Evolutionary conservation across 1,140 invertebrate species (phyloP), one percentile per base, ranked within the genome.

Genomic region (Vollenhovia emeryi): DNA sequence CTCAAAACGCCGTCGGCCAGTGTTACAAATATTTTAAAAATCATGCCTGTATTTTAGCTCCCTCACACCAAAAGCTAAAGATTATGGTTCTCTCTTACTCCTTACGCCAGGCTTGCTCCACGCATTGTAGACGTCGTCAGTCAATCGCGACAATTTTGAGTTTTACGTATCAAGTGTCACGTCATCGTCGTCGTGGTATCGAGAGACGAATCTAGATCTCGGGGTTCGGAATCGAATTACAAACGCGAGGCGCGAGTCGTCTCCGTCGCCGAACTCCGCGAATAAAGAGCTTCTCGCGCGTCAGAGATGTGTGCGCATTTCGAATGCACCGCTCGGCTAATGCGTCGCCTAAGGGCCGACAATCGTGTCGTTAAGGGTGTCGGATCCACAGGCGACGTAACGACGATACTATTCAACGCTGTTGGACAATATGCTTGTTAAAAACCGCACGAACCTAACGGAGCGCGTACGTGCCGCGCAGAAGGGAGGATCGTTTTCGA

Each of bases 401-500:
- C 78, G 27, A 82, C 78, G 66, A 82, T 82, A 82, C 66, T 82
- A 82, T 82, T 82, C 78, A 82, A 18, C 52, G 64, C 52, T 33
- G 66, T 82, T 82, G 66, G 66, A 82, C 78, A 82, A 82, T 82
- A 52, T n/a, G 66, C 78, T 82, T 82, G 78, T 82, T 82, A 82
- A 82, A 82, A 73, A 71, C 78, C 78, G 43, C 78, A 73, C 78
- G 24, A 82, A 82, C 64, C 48, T 69, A 80, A 69, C 78, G 48
- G 78, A 80, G 18, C 36, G 64, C 64, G 50, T 82, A 73, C 78
- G 78, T 82, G 78, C 78, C 66, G 50, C 36, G 66, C 5, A 18
- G 21, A 52, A 69, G 64, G 48, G 18, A 59, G 36, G 50, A 82
- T 82, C 66, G 27, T 43, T 82, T 73, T 73, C 64, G 78, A 80